A percentile compares a stretch with the other conserved stretches of the same genome.
phyloP scores from a whole-genome alignment of 2,797 vertebrate genomes.

The Micropoecilia bifurca region DNA sequence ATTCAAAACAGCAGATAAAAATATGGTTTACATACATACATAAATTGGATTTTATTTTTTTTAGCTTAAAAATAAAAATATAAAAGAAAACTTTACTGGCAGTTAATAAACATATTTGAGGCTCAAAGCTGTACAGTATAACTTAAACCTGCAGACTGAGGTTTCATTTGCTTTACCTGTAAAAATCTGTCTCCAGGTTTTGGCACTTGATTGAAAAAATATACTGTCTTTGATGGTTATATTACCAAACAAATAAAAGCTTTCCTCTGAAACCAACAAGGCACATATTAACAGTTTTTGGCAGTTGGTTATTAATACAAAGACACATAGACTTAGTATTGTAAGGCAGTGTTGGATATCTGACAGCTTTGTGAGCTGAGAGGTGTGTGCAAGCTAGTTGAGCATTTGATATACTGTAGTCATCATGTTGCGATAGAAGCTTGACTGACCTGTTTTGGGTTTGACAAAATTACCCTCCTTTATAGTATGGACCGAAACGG shows the following conservation, averaged over 20 bases:
- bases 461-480: constrained; percentile 51
- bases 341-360: constrained; percentile 68
- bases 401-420: constrained; percentile 9
- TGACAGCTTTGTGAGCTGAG: constrained; percentile 55
- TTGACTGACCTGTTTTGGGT: constrained; percentile 43
- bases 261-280: constrained; percentile 76
- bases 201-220: constrained; percentile 72
- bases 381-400: constrained; percentile 24
- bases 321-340: constrained; percentile 46
- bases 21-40: constrained; percentile 55
- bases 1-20: constrained; percentile 70
- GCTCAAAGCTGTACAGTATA: constrained; percentile 39
- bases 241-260: constrained; percentile 50
- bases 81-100: constrained; percentile 38
- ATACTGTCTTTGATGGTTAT: constrained; percentile 65
- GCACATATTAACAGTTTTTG: constrained; percentile 68
- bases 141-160: constrained; percentile 34
- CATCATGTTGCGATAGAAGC: constrained; percentile 33
- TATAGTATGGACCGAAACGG: constrained; percentile 18
- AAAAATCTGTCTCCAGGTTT: constrained; percentile 44
- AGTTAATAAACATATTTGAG: constrained; percentile 41
- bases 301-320: constrained; percentile 64
- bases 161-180: constrained; percentile 41
- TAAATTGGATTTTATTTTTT: constrained; percentile 33
- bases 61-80: constrained; percentile 36